Base-by-base conservation (phyloP, 2,888 invertebrate species). In the Baccha elongata region DNA sequence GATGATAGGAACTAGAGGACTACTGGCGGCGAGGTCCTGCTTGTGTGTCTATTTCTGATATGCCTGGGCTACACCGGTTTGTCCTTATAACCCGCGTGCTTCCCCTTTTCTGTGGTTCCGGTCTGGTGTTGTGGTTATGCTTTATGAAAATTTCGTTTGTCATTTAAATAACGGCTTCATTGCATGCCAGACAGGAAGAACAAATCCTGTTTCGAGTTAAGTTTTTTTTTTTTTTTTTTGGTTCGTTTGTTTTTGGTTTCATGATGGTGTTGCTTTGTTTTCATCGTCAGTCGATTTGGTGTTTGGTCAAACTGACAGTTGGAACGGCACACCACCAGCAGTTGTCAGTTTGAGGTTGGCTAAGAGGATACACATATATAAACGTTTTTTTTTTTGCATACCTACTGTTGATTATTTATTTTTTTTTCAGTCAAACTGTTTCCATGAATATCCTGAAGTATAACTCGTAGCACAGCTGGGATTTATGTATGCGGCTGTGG, bases 81-180 rank as follows among this genome's bases (percentile, higher is more conserved):
- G 52, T 40, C 35, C 44, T 67, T 53, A n/a, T n/a, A 53, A 40
- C 55, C 55, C 40, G 26, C 44, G 65, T 42, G 42, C 52, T 44
- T n/a, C 42, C 32, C 23, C 26, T 23, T 11, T 23, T 23, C 42
- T 62, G 71, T 29, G 71, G 78, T 72, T 78, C 68, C 83, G 72
- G 78, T 67, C 78, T 78, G 83, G 78, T 78, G 83, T 78, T 84
- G 79, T 84, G 84, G 79, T 84, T 84, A 79, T 84, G 79, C 79
- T 84, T 79, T 84, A 84, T 84, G 84, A 79, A 84, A 84, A 79
- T 79, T 79, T 84, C 73, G 83, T 79, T 84, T 79, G 79, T 69
- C 74, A 84, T 84, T 84, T 84, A 79, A 84, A 79, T 84, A 84
- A 84, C 79, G 84, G 69, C 84, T 84, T 79, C 84, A 84, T 79